Base-by-base conservation (phyloP, 2,113 vertebrate genomes). In the Pedetes capensis region DNA sequence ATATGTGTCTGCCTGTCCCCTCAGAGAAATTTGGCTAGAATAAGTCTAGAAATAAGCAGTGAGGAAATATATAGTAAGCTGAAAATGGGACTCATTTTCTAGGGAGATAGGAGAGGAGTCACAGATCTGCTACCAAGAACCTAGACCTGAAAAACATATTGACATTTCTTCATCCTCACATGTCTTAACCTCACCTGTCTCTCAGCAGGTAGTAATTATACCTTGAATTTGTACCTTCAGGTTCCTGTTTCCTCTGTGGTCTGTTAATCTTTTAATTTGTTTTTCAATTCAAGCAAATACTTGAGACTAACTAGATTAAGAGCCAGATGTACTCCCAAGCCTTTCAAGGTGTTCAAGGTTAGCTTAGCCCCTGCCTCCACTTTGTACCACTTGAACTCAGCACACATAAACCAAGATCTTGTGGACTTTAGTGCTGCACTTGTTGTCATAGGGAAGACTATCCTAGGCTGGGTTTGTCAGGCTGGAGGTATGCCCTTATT, bases 201-300 rank as follows among this genome's bases (percentile, higher is more conserved):
- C 27, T 44, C 32, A 61, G 17, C 10, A n/a, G 89, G n/a, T 44
- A 27, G 5, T 34, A 79, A 57, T 53, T 61, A 47, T 8, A 16
- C 63, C 37, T 88, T 51, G 23, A 88, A 85, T 10, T 16, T 34
- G 3, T 20, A 29, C 69, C n/a, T 92, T 63, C 39, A 44, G 11
- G 61, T n/a, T 72, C 22, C 8, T 72, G 47, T 92, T 97, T 95
- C 59, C 9, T 8, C 0, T 18, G 84, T 69, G 20, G 53, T 57
- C 87, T 81, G 80, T 84, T 47, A 44, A 8, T 55, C 7, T 68
- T 59, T 53, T 69, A 63, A 66, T 86, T 59, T 8, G 17, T 18
- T 47, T 68, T n/a, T 86, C 12, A 29, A 85, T 42, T 85, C 23
- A 94, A 83, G 29, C 2, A 76, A 95, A 85, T 85, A 44, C 23